Evolutionary conservation across 2,888 invertebrate species (phyloP).

Genomic region (Caradrina kadenii): DNA sequence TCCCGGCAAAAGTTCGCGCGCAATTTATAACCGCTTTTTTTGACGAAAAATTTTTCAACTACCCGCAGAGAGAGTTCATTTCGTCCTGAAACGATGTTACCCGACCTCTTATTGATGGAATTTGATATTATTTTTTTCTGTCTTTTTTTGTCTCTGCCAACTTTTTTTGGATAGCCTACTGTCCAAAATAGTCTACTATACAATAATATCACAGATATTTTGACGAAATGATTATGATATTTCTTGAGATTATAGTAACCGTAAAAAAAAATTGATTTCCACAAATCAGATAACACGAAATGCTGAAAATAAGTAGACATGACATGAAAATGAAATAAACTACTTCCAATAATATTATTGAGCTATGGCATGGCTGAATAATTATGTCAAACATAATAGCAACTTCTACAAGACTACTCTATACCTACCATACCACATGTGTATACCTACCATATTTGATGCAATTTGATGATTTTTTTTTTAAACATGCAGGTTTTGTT

Average conservation of each 20-base stretch:
- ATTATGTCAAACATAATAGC: no score
- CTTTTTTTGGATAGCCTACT: conserved; percentile 37
- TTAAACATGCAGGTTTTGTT: no score
- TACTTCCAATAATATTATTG: no score
- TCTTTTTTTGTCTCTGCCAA: conserved; percentile 40
- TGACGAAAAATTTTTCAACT: conserved; percentile 44
- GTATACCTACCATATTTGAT: no score
- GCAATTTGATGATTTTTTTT: no score
- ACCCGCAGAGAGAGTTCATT: conserved; percentile 60
- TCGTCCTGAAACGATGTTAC: conserved; percentile 54
- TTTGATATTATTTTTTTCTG: conserved; percentile 59
- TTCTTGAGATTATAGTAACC: conserved; percentile 11
- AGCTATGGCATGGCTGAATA: no score
- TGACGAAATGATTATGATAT: conserved; percentile 36
- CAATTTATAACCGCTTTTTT: conserved; percentile 52
- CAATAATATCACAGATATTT: conserved; percentile 46
- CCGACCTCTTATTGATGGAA: conserved; percentile 59
- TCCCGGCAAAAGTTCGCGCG: conserved; percentile 47
- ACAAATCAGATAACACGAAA: conserved; percentile 4
- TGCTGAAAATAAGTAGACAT: neutral
- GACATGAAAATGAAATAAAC: neutral
- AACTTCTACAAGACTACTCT: no score
- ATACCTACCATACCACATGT: no score
- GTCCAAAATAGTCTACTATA: no score
- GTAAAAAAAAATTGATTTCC: neutral